Evolutionary conservation across 2,888 invertebrate genomes (phyloP), one percentile per base, ranked within the genome.

Genomic region (Patella caerulea): DNA sequence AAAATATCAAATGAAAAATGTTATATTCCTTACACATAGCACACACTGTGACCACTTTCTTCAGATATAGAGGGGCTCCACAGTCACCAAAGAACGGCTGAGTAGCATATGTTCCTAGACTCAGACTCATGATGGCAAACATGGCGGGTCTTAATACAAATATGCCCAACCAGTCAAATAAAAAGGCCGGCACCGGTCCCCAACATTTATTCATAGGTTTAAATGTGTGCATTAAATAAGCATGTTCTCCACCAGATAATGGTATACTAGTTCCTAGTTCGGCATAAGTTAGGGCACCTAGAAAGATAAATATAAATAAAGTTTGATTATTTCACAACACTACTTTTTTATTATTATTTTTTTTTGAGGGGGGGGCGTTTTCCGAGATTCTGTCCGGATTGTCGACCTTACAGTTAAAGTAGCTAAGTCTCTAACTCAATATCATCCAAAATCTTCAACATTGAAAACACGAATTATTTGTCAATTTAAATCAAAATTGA

Each of bases 251-350:
- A 7, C 96, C 96, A 0, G 96, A 96, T 87, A 95, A 93, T 1
- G 95, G 95, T 9, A 96, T 94, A 3, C 96, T 95, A 0, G 95
- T 95, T 65, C 96, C 96, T 75, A 96, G 92, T 92, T 96, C 96
- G 45, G 96, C 96, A 88, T 95, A 96, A 0, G 95, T 94, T 80
- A 96, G 90, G 0, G 96, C 96, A 83, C 96, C 95, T 95, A 81
- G 7, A 87, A 84, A 73, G 65, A 12, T 71, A 17, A 71, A 71
- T 70, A 55, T 17, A 78, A 70, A 55, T 54, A 45, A 45, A 45
- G 9, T 9, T 45, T 7, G 45, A 45, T 45, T 45, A 45, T 45
- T 34, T 34, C 34, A 34, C 34, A 34, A 34, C 34, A 34, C 34
- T 34, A 24, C 24, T 24, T 24, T 24, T 45, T 45, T 7, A 7